A percentile compares a stretch with the other conserved stretches of the same genome.
phyloP scores from a whole-genome alignment of 2,888 invertebrate genomes.

The Antheraea yamamai region DNA sequence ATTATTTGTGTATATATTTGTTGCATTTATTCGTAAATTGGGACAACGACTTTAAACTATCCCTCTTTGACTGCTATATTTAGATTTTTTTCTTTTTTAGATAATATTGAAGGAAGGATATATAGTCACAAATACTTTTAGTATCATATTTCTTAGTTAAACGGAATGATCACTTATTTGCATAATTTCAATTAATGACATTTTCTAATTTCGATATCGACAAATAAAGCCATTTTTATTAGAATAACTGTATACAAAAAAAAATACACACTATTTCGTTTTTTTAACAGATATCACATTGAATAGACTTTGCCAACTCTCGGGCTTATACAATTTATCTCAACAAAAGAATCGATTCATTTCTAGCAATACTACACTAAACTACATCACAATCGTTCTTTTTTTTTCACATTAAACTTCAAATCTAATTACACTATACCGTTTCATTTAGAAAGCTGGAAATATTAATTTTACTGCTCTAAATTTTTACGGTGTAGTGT shows the following conservation, averaged over 20 bases:
- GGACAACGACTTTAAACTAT: constrained; percentile 31
- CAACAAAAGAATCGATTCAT: neutral
- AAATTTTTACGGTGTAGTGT: neutral
- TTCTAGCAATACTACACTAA: neutral
- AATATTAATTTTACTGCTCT: constrained; percentile 4
- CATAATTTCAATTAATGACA: neutral
- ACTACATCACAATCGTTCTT: too few species aligned
- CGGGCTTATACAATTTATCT: neutral
- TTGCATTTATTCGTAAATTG: constrained; percentile 71
- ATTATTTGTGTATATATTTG: constrained; percentile 70
- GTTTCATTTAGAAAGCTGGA: neutral
- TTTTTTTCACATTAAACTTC: neutral
- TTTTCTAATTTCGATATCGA: constrained; percentile 14
- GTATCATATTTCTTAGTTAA: neutral
- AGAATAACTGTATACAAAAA: constrained; percentile 9
- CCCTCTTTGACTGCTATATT: constrained; percentile 47
- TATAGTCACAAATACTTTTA: constrained; percentile 19
- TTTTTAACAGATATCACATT: neutral
- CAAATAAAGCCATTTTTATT: constrained; percentile 12
- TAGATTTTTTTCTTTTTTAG: constrained; percentile 8
- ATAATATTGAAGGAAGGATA: constrained; percentile 13
- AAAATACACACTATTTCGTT: constrained; percentile 26
- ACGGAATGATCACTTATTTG: neutral
- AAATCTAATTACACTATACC: neutral
- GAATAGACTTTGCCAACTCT: neutral